Conservation (phyloP, 2,888 invertebrate genomes). For the Erebia ligea region DNA sequence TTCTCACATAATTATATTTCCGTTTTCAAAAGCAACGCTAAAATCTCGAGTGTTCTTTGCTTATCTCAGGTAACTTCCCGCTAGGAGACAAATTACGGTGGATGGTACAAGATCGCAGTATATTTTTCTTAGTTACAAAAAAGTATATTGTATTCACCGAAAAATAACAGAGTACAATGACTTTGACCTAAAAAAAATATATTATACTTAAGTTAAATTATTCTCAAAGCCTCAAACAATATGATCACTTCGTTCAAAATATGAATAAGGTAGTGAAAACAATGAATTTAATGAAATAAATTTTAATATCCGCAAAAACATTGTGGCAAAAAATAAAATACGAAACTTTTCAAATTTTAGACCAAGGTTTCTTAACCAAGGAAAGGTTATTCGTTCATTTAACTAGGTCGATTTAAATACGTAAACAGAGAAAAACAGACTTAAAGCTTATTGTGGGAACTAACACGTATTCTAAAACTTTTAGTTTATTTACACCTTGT, state of each 20-base stretch:
- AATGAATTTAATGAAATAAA: neutral
- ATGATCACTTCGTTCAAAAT: neutral
- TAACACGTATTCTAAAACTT: constrained; percentile 6
- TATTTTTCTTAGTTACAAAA: neutral
- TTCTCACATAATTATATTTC: constrained; percentile 14
- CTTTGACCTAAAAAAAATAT: neutral
- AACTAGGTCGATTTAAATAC: constrained; percentile 23
- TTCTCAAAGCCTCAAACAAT: too few species aligned
- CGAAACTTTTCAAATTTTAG: constrained; percentile 7
- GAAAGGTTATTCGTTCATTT: constrained; percentile 8
- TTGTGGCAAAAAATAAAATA: constrained; percentile 4
- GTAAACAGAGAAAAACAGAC: constrained; percentile 26
- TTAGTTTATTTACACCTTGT: neutral
- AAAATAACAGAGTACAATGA: neutral
- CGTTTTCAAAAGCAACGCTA: neutral
- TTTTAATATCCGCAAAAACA: neutral
- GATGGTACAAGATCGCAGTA: neutral
- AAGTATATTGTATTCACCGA: too few species aligned
- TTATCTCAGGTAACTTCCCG: neutral
- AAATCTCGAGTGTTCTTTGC: neutral
- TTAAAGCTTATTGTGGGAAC: constrained; percentile 15
- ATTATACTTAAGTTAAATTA: too few species aligned
- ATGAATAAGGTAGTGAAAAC: neutral
- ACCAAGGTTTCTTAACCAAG: constrained; percentile 7
- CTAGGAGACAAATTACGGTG: neutral